Evolutionary conservation across 2,797 vertebrate genomes (phyloP).

Genomic region (Poecilia gillii): DNA sequence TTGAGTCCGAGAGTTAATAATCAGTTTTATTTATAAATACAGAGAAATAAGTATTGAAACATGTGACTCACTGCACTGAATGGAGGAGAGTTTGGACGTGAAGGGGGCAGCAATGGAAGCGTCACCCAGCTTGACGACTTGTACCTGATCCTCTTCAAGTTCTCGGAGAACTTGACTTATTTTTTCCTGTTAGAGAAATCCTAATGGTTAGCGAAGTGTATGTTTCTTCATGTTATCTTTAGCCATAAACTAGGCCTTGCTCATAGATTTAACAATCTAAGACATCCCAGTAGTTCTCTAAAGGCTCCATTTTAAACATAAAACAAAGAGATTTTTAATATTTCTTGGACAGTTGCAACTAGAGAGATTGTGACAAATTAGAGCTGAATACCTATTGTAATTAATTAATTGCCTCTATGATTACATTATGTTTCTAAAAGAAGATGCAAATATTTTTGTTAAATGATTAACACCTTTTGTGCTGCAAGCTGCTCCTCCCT

Average conservation of each 20-base stretch:
- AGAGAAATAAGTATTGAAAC: neutral
- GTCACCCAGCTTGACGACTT: constrained; percentile 95
- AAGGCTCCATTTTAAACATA: constrained; percentile 4
- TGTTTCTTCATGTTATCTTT: neutral
- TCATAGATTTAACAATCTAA: neutral
- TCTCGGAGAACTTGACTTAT: constrained; percentile 94
- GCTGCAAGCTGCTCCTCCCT: constrained; percentile 90
- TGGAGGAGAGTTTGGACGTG: constrained; percentile 97
- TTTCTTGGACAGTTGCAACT: neutral
- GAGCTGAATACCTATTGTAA: neutral
- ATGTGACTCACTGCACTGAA: constrained; percentile 94
- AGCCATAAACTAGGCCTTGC: neutral
- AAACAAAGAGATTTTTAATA: neutral
- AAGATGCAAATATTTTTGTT: neutral
- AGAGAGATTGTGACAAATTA: neutral
- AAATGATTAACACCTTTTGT: constrained; percentile 84
- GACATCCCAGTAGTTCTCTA: neutral
- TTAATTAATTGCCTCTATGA: neutral
- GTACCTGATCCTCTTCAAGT: constrained; percentile 92
- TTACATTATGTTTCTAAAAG: neutral
- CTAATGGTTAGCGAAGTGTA: constrained; percentile 24
- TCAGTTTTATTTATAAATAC: neutral
- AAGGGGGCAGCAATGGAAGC: constrained; percentile 98
- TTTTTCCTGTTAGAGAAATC: constrained; percentile 83
- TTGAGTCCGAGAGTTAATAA: constrained; percentile 2